Evolutionary conservation across 2,797 vertebrate species (phyloP).

Genomic region (Schizothorax lantsangensis): DNA sequence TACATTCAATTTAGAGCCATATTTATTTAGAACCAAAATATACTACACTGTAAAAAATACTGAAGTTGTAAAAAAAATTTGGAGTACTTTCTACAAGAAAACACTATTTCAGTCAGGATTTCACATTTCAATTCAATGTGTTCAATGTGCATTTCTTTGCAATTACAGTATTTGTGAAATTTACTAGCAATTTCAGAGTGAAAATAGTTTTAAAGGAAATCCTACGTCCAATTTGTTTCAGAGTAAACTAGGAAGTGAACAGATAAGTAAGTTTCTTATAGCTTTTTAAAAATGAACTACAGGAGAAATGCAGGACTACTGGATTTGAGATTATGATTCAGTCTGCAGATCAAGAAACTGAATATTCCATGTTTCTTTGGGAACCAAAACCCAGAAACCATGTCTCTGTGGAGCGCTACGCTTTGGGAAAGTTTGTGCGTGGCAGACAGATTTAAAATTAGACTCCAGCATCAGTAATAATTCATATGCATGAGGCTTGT

Average conservation of each 20-base stretch:
- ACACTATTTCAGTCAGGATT: background rate
- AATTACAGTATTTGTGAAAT: background rate
- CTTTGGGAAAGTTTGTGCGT: constrained; percentile 16
- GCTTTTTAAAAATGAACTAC: background rate
- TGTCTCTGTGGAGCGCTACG: constrained; percentile 8
- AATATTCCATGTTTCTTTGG: background rate
- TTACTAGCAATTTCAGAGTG: background rate
- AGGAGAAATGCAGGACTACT: background rate
- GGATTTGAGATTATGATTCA: background rate
- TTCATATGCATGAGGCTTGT: constrained; percentile 42
- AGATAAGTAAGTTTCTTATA: background rate
- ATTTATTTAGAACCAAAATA: background rate
- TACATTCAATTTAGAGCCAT: background rate
- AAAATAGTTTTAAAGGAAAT: background rate
- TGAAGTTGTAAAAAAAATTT: too few relatives aligned
- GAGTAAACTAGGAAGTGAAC: background rate
- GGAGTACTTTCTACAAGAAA: background rate
- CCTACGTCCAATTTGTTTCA: background rate
- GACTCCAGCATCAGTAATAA: constrained; percentile 49
- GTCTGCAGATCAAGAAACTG: background rate
- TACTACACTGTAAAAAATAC: background rate
- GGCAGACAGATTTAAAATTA: constrained; percentile 40
- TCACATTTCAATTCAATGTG: too few relatives aligned
- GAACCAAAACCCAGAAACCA: constrained; percentile 20
- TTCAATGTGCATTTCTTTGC: background rate